phyloP scores from a whole-genome alignment of 2,113 vertebrate species.

The Ploceus nigricollis region DNA sequence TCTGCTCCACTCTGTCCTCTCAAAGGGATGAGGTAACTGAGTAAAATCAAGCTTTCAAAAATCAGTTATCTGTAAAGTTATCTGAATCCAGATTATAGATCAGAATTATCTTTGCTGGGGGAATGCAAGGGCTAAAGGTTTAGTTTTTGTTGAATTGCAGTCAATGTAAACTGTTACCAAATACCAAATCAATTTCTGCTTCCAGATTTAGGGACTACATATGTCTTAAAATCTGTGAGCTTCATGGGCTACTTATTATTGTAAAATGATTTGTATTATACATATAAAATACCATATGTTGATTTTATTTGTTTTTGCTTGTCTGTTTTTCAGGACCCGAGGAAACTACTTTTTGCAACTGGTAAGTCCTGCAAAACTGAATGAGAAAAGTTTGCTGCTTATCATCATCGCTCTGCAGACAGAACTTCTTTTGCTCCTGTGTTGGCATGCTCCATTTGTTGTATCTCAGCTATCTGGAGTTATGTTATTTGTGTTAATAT shows the following conservation, averaged over 20 bases:
- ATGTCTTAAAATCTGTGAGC: not conserved
- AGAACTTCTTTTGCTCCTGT: not conserved
- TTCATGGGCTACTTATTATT: not conserved
- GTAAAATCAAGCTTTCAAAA: not conserved
- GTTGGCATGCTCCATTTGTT: not conserved
- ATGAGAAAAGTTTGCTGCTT: not conserved
- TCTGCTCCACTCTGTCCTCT: not conserved
- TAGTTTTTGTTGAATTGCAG: not conserved
- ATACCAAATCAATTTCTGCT: not conserved
- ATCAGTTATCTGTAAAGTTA: not conserved
- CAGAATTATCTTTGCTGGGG: not conserved
- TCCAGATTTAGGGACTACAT: not conserved
- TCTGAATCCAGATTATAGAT: not conserved
- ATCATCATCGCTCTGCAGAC: not conserved
- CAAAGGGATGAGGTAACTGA: not conserved
- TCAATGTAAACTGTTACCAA: not conserved
- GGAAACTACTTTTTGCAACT: constrained; percentile 87
- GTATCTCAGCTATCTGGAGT: not conserved
- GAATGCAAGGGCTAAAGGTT: not conserved
- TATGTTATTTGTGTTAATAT: not conserved
- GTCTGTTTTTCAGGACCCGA: constrained; percentile 80
- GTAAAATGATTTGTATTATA: not conserved
- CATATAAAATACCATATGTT: not conserved
- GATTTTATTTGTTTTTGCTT: not conserved
- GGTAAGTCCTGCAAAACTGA: constrained; percentile 73